Evolutionary conservation across 2,113 vertebrate genomes (phyloP).

Genomic region (Anarhynchus alexandrinus): DNA sequence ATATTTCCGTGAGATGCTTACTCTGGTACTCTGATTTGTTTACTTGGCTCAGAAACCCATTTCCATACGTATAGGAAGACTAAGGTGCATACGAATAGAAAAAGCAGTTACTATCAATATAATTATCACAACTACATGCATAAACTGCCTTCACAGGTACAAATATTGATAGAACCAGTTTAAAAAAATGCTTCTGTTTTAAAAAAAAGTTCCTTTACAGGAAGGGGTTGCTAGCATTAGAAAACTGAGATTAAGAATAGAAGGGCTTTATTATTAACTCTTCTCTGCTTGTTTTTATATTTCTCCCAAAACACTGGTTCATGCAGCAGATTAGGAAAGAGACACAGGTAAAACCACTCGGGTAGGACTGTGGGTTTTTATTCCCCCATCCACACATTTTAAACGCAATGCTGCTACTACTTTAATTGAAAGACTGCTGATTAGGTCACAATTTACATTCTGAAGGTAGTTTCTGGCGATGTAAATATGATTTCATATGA

Average conservation of each 20-base stretch:
- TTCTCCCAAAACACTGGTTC: background rate
- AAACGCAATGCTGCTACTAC: background rate
- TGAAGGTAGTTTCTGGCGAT: background rate
- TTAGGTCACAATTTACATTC: background rate
- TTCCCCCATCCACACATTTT: background rate
- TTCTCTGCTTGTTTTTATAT: background rate
- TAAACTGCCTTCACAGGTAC: background rate
- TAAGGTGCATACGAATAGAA: background rate
- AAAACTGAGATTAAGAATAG: background rate
- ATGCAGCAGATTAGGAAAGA: background rate
- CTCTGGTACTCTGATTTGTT: background rate
- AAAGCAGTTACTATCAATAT: background rate
- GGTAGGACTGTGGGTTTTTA: background rate
- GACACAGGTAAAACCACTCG: background rate
- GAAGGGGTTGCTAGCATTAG: background rate
- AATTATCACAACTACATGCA: background rate
- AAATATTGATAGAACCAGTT: background rate
- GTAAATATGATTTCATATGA: background rate
- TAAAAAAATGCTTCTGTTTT: background rate
- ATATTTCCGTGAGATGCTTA: background rate
- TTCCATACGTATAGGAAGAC: background rate
- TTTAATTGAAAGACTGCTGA: background rate
- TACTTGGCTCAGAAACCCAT: background rate
- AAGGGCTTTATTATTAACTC: background rate
- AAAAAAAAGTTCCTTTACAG: background rate